These are phyloP conservation scores for Nemotelus pantherinus DNA, from an alignment of 2,888 invertebrate species.

Conservation along the genomic window DNA sequence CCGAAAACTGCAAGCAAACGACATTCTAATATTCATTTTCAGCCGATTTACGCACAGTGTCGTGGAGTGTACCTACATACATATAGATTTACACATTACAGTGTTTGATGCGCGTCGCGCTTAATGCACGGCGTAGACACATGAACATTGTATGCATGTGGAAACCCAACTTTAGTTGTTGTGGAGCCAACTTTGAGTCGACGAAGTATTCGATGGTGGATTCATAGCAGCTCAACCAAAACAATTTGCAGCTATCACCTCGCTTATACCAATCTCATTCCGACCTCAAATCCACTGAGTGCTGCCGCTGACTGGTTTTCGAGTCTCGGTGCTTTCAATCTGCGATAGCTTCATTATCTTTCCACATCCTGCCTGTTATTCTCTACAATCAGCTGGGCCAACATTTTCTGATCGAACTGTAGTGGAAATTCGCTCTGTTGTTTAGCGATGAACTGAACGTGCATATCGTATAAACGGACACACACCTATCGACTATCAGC, in stretches of 20 bases:
- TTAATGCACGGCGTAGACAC: no score
- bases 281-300: neutral
- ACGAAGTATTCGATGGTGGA: neutral
- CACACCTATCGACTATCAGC: constrained; percentile 21
- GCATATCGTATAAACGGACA: neutral
- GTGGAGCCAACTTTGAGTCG: neutral
- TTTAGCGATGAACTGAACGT: constrained; percentile 14
- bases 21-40: no score
- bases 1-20: no score
- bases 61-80: no score
- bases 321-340: neutral
- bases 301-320: constrained; percentile 11
- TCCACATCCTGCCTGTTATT: neutral
- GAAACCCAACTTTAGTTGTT: no score
- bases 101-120: no score
- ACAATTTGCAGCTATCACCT: constrained; percentile 12
- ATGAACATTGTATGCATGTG: no score
- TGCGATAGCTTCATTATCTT: neutral
- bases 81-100: no score
- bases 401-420: constrained; percentile 29
- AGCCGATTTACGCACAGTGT: no score
- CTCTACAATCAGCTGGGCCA: constrained; percentile 12
- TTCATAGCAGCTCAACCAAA: constrained; percentile 7
- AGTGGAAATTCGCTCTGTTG: constrained; percentile 30
- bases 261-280: constrained; percentile 1